A percentile compares a stretch with the other conserved stretches of the same genome.
These are phyloP conservation scores for Seira ritae DNA, from an alignment of 2,888 invertebrate genomes.

Conservation along the genomic window DNA sequence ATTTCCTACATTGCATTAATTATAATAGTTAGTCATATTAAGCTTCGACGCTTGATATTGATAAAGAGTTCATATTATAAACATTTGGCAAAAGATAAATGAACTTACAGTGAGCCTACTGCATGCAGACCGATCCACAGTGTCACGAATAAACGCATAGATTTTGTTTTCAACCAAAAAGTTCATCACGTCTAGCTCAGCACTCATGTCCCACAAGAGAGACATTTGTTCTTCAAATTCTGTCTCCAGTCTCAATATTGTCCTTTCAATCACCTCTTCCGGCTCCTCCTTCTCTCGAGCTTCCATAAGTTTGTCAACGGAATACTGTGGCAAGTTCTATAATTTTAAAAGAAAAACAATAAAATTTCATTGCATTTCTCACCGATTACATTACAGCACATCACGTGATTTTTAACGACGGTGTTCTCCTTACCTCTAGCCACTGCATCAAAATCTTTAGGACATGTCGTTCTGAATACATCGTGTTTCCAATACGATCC, in stretches of 20 bases:
- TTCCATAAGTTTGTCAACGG: slow-evolving; percentile 30
- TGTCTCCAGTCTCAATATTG: slow-evolving; percentile 66
- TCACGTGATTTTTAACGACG: background rate
- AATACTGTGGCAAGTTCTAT: slow-evolving; percentile 60
- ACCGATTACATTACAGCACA: background rate
- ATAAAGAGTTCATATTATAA: no score
- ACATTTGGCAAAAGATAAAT: no score
- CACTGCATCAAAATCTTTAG: slow-evolving; percentile 81
- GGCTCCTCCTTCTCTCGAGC: slow-evolving; percentile 33
- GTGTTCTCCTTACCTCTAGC: slow-evolving; percentile 62
- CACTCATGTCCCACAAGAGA: slow-evolving; percentile 90
- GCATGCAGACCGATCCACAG: slow-evolving; percentile 79
- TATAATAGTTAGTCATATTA: no score
- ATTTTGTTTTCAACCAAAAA: slow-evolving; percentile 83
- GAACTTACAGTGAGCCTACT: slow-evolving; percentile 79
- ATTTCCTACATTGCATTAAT: no score
- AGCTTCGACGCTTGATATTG: no score
- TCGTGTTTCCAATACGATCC: slow-evolving; percentile 87
- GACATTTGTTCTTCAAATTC: slow-evolving; percentile 84
- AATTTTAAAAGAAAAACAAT: slow-evolving; percentile 7
- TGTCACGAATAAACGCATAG: slow-evolving; percentile 81
- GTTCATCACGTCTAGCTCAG: slow-evolving; percentile 85
- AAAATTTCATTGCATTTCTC: background rate
- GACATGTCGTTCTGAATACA: slow-evolving; percentile 87
- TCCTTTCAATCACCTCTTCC: slow-evolving; percentile 51